Conservation (phyloP, 2,797 vertebrate species). For the Xyrichtys novacula region DNA sequence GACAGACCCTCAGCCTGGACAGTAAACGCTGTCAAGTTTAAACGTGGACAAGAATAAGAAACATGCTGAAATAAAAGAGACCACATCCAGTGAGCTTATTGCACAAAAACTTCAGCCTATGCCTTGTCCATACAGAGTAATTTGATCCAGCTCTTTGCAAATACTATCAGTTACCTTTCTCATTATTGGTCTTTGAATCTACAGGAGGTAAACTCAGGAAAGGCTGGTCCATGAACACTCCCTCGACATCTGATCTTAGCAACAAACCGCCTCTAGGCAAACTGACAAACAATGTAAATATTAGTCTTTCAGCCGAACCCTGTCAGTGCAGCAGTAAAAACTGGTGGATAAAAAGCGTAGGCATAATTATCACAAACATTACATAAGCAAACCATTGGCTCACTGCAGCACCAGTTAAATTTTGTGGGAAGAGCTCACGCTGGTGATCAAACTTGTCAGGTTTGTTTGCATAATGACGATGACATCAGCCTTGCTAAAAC, state of each 20-base stretch:
- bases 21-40: conserved; percentile 53
- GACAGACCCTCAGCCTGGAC: conserved; percentile 59
- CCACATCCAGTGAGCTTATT: conserved; percentile 33
- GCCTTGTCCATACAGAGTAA: conserved; percentile 5
- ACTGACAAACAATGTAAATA: conserved; percentile 43
- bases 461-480: conserved; percentile 72
- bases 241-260: conserved; percentile 36
- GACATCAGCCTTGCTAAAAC: conserved; percentile 71
- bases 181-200: conserved; percentile 9
- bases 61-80: conserved; percentile 26
- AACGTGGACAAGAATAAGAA: conserved; percentile 31
- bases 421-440: conserved; percentile 48
- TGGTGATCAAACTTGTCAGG: conserved; percentile 50
- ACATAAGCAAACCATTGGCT: conserved; percentile 54
- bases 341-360: conserved; percentile 28
- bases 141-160: conserved; percentile 4
- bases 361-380: conserved; percentile 40
- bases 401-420: conserved; percentile 53
- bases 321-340: conserved; percentile 31
- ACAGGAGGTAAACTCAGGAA: conserved; percentile 3
- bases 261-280: conserved; percentile 36
- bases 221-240: conserved; percentile 7
- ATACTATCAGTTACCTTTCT: conserved; percentile 10
- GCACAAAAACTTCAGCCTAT: conserved; percentile 19
- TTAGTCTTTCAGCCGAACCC: conserved; percentile 10